Conservation (phyloP, 2,888 invertebrate genomes). For the Pocota personata region DNA sequence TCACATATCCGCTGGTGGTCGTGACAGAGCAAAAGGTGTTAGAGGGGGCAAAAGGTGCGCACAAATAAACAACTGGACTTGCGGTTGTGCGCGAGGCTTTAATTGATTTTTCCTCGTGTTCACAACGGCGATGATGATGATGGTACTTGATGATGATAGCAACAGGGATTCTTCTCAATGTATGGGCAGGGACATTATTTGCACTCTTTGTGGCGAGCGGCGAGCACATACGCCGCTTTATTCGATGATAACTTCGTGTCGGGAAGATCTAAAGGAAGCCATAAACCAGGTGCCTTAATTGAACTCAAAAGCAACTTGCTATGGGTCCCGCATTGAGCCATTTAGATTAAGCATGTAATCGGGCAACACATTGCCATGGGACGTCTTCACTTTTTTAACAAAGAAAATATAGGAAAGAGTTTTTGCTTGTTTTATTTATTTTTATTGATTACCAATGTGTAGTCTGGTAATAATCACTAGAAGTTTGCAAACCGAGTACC, state of each 20-base stretch:
- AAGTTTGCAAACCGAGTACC: too few species aligned
- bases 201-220: neutral
- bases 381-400: too few species aligned
- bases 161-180: neutral
- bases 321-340: neutral
- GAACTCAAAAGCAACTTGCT: conserved; percentile 4
- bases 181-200: neutral
- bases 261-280: conserved; percentile 1
- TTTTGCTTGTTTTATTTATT: too few species aligned
- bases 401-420: too few species aligned
- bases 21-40: conserved; percentile 33
- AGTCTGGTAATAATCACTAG: too few species aligned
- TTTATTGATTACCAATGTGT: too few species aligned
- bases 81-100: neutral
- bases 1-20: conserved; percentile 35
- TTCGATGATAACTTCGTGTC: conserved; percentile 11
- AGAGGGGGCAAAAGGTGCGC: neutral
- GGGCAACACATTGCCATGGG: too few species aligned
- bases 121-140: conserved; percentile 13
- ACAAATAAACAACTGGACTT: conserved; percentile 28
- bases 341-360: neutral
- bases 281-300: conserved; percentile 5
- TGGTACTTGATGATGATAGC: neutral
- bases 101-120: conserved; percentile 43
- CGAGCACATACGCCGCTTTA: neutral